These are phyloP conservation scores for Pristionchus fissidentatus DNA, from an alignment of 2,888 invertebrate genomes.

Conservation along the genomic window DNA sequence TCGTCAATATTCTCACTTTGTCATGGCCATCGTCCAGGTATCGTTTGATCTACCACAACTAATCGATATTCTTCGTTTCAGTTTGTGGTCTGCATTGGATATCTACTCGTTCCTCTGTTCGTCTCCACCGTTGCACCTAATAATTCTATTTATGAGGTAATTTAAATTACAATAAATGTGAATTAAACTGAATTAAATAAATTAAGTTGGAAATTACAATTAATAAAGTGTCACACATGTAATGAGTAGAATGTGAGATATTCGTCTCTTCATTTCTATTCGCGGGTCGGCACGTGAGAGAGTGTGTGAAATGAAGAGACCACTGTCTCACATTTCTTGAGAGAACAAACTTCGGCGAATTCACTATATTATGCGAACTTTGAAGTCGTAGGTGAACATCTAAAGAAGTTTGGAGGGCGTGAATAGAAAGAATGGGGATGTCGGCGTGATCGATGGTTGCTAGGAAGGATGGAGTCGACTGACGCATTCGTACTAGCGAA, in stretches of 20 bases:
- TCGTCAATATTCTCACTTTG: conserved; percentile 60
- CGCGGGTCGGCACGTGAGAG: too few species aligned
- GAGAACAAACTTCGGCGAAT: too few species aligned
- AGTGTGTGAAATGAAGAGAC: too few species aligned
- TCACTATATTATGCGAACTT: too few species aligned
- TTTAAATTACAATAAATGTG: not conserved
- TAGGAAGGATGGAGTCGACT: not conserved
- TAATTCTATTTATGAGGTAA: conserved; percentile 57
- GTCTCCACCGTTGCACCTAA: conserved; percentile 59
- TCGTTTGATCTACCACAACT: conserved; percentile 1
- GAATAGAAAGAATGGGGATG: not conserved
- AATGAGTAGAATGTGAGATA: too few species aligned
- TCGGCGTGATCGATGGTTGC: not conserved
- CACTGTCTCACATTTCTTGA: too few species aligned
- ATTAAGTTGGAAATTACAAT: too few species aligned
- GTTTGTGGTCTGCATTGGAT: conserved; percentile 60
- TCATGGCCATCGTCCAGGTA: conserved; percentile 66
- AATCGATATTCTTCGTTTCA: conserved; percentile 47
- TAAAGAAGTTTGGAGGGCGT: too few species aligned
- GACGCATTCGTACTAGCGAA: too few species aligned
- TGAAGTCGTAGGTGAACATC: too few species aligned
- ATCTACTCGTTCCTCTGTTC: conserved; percentile 58
- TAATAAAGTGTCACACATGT: too few species aligned
- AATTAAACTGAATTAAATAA: too few species aligned
- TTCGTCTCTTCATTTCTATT: not conserved